Base-by-base conservation (phyloP, 1,140 invertebrate genomes). In the Drosophila sturtevanti region DNA sequence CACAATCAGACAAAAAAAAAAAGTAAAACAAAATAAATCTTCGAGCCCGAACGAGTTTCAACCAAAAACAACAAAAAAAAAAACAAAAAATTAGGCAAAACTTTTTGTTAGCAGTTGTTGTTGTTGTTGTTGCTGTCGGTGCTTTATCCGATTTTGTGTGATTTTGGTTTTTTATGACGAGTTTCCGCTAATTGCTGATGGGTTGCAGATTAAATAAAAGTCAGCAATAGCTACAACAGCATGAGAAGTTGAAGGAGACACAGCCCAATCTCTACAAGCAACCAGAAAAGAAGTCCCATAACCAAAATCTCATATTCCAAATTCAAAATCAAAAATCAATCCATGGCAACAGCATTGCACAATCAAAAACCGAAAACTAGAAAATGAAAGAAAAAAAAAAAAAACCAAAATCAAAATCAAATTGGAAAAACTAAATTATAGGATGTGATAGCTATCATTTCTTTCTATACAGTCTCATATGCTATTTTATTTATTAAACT, bases 161-260 rank as follows among this genome's bases (percentile, higher is more conserved):
- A 59, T 75, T 63, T 60, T 72, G 38, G 35, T 77, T 84, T 71
- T 87, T 87, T 87, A 87, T 87, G 82, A 87, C 79, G 82, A 87
- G 82, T 89, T 87, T 87, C 82, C 82, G 82, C 82, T 87, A 87
- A 87, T 87, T 87, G 82, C 82, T 87, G 82, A 87, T 87, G 84
- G 84, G 79, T 84, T 87, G 84, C 84, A 87, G 82, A 87, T 87
- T 89, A 86, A 87, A 73, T 72, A 63, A 31, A 87, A 76, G 67
- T 64, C 78, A 73, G 41, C 60, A 60, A 44, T 56, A 72, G 52
- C 48, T 52, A 48, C 65, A 72, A 51, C 35, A 63, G 52, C 76
- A 67, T 9, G 24, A 55, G 67, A 27, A 11, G 63, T 16, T 34
- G n/a, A 10, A 9, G 59, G n/a, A 34, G 24, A 11, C 21, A 31